These are phyloP conservation scores for Sarcophilus harrisii DNA, from an alignment of 2,797 vertebrate genomes.

Conservation along the genomic window DNA sequence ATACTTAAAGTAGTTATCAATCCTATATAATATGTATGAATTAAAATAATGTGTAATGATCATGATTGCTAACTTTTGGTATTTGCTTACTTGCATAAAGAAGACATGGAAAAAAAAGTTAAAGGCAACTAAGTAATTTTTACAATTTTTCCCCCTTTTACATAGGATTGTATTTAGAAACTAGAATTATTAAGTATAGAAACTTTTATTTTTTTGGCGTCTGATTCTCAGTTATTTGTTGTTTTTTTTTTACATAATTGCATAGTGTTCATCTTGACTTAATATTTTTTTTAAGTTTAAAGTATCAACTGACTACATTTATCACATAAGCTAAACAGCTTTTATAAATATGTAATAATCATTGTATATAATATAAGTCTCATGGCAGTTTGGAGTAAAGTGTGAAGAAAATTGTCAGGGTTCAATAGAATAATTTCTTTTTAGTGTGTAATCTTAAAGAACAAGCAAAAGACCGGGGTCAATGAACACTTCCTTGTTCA, in stretches of 20 bases:
- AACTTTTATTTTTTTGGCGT: background rate
- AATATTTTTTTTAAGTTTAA: conserved; percentile 30
- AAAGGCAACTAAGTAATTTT: background rate
- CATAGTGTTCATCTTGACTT: conserved; percentile 34
- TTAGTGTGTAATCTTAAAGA: background rate
- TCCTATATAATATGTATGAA: background rate
- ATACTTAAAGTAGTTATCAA: conserved; percentile 14
- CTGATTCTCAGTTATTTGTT: conserved; percentile 1
- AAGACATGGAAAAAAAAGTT: background rate
- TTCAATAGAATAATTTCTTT: background rate
- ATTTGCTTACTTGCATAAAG: conserved; percentile 23
- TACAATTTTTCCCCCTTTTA: background rate
- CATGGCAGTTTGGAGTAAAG: conserved; percentile 4
- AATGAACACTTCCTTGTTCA: background rate
- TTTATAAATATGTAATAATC: background rate
- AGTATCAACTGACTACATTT: background rate
- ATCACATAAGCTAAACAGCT: background rate
- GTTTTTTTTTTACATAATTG: conserved; percentile 32
- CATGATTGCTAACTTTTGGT: conserved; percentile 23
- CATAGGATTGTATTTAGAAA: background rate
- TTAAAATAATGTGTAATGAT: conserved; percentile 21
- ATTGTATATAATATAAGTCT: background rate
- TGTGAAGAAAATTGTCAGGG: background rate
- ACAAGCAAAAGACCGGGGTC: background rate
- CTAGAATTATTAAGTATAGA: background rate